phyloP scores from a whole-genome alignment of 2,113 vertebrate species.

The Panthera uncia region DNA sequence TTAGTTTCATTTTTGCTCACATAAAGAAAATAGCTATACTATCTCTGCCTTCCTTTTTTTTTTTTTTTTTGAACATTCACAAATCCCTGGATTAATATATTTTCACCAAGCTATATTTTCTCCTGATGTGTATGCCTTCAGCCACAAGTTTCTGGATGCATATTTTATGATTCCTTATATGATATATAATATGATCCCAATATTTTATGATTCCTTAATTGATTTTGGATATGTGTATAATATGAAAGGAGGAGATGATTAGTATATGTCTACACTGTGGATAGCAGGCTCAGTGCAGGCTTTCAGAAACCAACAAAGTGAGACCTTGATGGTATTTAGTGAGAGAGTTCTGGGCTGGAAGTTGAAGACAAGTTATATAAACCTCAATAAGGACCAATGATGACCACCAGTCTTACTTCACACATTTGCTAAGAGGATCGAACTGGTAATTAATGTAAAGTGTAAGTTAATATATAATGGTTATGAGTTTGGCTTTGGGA shows the following conservation, averaged over 20 bases:
- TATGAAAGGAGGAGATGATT: not conserved
- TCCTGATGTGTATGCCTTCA: not conserved
- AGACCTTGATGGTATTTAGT: not conserved
- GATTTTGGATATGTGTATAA: not conserved
- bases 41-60: not conserved
- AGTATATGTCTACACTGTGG: not conserved
- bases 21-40: conserved; percentile 26
- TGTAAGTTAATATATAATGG: not conserved
- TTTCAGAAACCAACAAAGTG: not conserved
- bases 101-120: conserved; percentile 42
- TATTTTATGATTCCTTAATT: conserved; percentile 4
- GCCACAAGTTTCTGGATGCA: not conserved
- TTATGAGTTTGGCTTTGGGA: conserved; percentile 28
- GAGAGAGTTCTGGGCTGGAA: not conserved
- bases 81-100: conserved; percentile 40
- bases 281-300: not conserved
- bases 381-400: not conserved
- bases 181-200: not conserved
- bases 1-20: conserved; percentile 32
- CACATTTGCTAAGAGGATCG: not conserved
- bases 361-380: not conserved
- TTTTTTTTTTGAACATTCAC: not conserved
- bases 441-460: conserved; percentile 11
- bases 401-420: not conserved
- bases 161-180: not conserved